Conservation (phyloP, 2,113 vertebrate genomes). For the Bufo gargarizans region DNA sequence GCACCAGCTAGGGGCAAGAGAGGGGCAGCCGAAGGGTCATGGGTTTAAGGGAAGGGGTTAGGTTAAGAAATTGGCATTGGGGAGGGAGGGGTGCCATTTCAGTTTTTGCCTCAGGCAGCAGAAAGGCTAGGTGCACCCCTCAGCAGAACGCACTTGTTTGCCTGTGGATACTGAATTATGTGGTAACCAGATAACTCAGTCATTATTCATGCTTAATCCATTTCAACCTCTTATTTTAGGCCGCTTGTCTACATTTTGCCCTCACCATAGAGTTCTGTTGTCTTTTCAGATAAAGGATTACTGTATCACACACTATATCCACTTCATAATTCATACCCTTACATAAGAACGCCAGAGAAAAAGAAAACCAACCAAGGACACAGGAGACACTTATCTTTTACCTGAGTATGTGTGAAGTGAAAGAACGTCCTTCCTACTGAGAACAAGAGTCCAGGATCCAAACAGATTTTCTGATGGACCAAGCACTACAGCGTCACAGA, state of each 20-base stretch:
- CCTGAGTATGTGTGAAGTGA: not conserved
- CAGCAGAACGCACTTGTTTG: too few species aligned
- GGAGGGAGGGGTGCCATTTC: too few species aligned
- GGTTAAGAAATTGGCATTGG: too few species aligned
- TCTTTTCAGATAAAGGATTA: constrained; percentile 5
- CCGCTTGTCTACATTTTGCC: not conserved
- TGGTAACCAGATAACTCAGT: not conserved
- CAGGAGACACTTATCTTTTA: too few species aligned
- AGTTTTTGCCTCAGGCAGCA: too few species aligned
- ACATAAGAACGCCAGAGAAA: not conserved
- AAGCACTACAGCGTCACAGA: constrained; percentile 3
- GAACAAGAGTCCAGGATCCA: not conserved
- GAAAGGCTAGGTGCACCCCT: too few species aligned
- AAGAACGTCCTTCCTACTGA: not conserved
- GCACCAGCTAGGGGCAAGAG: too few species aligned
- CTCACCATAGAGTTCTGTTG: not conserved
- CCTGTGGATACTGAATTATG: not conserved
- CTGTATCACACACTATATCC: not conserved
- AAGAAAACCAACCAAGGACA: not conserved
- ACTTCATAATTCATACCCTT: not conserved
- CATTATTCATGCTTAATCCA: not conserved
- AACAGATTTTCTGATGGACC: not conserved
- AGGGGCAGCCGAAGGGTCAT: too few species aligned
- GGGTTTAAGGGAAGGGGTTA: too few species aligned
- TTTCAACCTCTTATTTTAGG: not conserved